Percentiles rank a stretch among this genome's conserved stretches.
phyloP scores from a whole-genome alignment of 2,797 vertebrate species.

The Gymnothorax javanicus region DNA sequence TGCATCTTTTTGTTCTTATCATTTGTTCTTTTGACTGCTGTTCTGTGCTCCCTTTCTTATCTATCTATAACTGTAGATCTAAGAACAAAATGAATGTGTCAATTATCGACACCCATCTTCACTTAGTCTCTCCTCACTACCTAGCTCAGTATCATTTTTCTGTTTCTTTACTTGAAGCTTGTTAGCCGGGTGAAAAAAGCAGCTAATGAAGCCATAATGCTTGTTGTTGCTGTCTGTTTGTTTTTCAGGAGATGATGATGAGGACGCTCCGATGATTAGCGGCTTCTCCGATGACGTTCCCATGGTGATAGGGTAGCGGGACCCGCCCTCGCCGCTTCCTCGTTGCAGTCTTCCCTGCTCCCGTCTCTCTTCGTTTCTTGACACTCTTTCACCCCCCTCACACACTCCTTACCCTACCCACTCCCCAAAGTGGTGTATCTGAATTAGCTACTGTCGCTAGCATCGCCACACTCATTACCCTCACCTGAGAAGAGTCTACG shows the following conservation, averaged over 20 bases:
- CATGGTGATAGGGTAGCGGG: slow-evolving; percentile 94
- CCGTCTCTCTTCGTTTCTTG: slow-evolving; percentile 18
- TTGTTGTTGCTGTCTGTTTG: background rate
- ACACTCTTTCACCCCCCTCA: slow-evolving; percentile 14
- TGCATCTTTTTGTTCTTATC: background rate
- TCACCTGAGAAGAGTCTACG: slow-evolving; percentile 39
- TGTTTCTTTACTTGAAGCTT: background rate
- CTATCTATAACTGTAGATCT: background rate
- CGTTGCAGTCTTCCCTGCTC: slow-evolving; percentile 3
- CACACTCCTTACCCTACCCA: background rate
- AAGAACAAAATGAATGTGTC: background rate
- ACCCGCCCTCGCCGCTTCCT: slow-evolving; percentile 22
- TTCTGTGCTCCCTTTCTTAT: background rate
- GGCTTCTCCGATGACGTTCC: slow-evolving; percentile 98
- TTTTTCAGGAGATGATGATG: slow-evolving; percentile 87
- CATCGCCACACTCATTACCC: slow-evolving; percentile 26
- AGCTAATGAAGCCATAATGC: background rate
- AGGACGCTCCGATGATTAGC: slow-evolving; percentile 95
- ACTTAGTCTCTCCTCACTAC: background rate
- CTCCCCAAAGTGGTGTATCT: too few relatives aligned
- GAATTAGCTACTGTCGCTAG: background rate
- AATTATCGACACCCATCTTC: background rate
- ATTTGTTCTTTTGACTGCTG: background rate
- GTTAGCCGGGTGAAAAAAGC: background rate
- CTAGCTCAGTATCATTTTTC: background rate